Evolutionary conservation across 2,797 vertebrate genomes (phyloP).

Genomic region (Cottoperca gobio): DNA sequence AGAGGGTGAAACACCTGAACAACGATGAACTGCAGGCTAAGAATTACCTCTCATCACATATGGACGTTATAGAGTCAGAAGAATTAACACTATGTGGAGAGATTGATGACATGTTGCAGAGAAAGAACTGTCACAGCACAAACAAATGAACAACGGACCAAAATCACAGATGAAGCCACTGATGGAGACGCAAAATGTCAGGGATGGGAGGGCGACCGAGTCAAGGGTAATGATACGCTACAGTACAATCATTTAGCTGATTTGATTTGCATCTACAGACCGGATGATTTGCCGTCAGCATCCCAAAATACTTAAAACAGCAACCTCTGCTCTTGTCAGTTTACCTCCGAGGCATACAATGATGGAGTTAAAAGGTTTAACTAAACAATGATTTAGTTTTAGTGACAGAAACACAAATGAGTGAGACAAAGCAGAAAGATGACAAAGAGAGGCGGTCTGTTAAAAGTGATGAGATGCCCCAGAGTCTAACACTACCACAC

Average conservation of each 20-base stretch:
- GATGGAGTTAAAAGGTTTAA: neutral
- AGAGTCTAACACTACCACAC: conserved; percentile 16
- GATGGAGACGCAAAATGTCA: neutral
- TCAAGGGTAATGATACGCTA: neutral
- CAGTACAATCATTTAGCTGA: neutral
- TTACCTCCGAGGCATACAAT: neutral
- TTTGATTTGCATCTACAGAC: neutral
- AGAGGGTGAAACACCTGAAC: neutral
- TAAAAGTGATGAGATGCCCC: conserved; percentile 37
- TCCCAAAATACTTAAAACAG: conserved; percentile 16
- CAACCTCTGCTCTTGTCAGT: conserved; percentile 16
- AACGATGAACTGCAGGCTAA: neutral
- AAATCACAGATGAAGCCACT: conserved; percentile 3
- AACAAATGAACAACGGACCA: conserved; percentile 20
- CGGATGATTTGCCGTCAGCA: neutral
- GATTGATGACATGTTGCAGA: neutral
- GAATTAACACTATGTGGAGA: neutral
- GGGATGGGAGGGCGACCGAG: neutral
- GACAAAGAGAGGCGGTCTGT: conserved; percentile 10
- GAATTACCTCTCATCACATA: neutral
- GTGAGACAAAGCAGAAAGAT: neutral
- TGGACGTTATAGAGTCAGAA: neutral
- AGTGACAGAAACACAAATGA: neutral
- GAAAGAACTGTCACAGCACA: conserved; percentile 5
- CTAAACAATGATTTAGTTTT: neutral